A percentile compares a stretch with the other conserved stretches of the same genome.
These are phyloP conservation scores for Diabrotica virgifera DNA, from an alignment of 1,140 invertebrate genomes.

Conservation along the genomic window DNA sequence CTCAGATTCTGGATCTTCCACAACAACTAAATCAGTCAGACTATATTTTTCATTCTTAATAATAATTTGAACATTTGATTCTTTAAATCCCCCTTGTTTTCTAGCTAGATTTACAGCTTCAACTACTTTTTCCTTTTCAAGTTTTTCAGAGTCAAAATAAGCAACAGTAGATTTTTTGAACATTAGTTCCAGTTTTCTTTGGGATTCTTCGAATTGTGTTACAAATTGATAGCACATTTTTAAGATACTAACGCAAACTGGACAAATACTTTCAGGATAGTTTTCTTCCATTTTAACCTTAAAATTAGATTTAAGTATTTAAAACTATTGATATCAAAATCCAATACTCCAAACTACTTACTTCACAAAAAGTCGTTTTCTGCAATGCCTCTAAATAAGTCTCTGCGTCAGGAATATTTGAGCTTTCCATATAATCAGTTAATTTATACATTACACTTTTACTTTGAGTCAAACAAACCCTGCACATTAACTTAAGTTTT, in stretches of 20 bases:
- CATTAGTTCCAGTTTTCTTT: slow-evolving; percentile 4
- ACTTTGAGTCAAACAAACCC: slow-evolving; percentile 20
- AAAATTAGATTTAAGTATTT: background rate
- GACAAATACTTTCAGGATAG: slow-evolving; percentile 18
- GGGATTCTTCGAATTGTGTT: slow-evolving; percentile 10
- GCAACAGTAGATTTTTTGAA: background rate
- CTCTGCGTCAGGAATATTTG: background rate
- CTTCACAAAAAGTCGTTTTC: slow-evolving; percentile 3
- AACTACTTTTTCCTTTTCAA: background rate
- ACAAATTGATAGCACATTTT: slow-evolving; percentile 14
- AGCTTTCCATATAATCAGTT: slow-evolving; percentile 1
- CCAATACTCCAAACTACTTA: background rate
- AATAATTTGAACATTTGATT: slow-evolving; percentile 14
- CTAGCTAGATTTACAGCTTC: background rate
- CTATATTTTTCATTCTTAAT: slow-evolving; percentile 6
- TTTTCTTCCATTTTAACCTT: background rate
- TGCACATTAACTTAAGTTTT: slow-evolving; percentile 13
- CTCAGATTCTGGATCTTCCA: slow-evolving; percentile 11
- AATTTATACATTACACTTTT: slow-evolving; percentile 16
- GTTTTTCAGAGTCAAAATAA: background rate
- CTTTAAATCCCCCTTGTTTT: background rate
- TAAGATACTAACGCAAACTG: slow-evolving; percentile 14
- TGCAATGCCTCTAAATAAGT: slow-evolving; percentile 15
- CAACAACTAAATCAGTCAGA: slow-evolving; percentile 12
- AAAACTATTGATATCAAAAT: background rate